Percentiles rank a stretch among this genome's conserved stretches.
Conservation (phyloP, 2,797 vertebrate species). For the Lagodon rhomboides region DNA sequence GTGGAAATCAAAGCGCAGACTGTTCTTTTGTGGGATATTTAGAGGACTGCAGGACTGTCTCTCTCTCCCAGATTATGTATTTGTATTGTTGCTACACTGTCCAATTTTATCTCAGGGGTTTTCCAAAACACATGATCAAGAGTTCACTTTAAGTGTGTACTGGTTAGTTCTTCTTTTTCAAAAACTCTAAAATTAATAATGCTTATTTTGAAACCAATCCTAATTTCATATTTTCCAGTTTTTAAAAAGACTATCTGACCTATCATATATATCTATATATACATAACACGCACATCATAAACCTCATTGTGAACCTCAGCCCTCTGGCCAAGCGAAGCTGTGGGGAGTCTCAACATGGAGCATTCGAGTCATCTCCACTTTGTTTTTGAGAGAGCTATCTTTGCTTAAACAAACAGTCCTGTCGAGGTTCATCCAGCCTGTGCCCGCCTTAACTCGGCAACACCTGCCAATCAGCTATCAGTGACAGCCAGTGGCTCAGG, state of each 20-base stretch:
- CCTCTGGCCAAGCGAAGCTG: constrained; percentile 50
- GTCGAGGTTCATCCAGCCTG: constrained; percentile 74
- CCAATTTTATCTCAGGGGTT: neutral
- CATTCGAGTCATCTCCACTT: constrained; percentile 71
- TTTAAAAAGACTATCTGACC: constrained; percentile 9
- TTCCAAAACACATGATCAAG: neutral
- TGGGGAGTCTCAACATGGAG: constrained; percentile 46
- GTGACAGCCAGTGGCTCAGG: constrained; percentile 76
- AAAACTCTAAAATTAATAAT: constrained; percentile 13
- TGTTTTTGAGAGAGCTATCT: constrained; percentile 81
- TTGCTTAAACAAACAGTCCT: constrained; percentile 82
- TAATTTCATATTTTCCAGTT: constrained; percentile 5
- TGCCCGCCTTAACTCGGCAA: constrained; percentile 72
- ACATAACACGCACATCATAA: constrained; percentile 31
- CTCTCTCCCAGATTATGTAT: neutral
- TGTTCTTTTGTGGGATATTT: constrained; percentile 21
- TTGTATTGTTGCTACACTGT: neutral
- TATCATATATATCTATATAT: neutral
- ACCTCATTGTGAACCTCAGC: constrained; percentile 27
- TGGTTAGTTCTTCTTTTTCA: neutral
- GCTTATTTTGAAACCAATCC: constrained; percentile 16
- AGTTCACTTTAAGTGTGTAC: neutral
- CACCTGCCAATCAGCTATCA: constrained; percentile 87
- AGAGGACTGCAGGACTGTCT: neutral
- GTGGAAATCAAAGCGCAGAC: constrained; percentile 23